A percentile compares a stretch with the other conserved stretches of the same genome.
Evolutionary conservation across 1,140 invertebrate species (phyloP).

Genomic region (Dendroctonus ponderosae): DNA sequence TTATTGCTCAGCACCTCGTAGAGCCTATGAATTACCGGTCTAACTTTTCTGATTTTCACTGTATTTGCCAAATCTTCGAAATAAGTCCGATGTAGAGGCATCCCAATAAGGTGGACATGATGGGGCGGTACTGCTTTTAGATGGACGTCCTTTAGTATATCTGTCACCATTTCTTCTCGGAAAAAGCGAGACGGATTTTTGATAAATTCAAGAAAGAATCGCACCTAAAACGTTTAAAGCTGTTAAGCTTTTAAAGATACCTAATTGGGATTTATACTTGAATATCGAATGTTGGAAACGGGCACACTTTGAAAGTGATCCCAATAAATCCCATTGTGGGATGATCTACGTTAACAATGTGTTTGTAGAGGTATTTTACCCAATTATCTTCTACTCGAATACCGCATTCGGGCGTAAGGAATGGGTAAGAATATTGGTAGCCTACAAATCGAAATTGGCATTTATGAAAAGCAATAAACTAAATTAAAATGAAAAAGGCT

Average conservation of each 20-base stretch:
- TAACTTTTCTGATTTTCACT: conserved; percentile 28
- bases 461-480: not conserved
- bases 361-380: conserved; percentile 71
- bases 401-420: conserved; percentile 61
- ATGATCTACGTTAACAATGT: conserved; percentile 69
- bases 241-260: not conserved
- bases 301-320: conserved; percentile 58
- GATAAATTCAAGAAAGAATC: conserved; percentile 28
- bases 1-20: conserved; percentile 24
- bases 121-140: conserved; percentile 4
- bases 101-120: conserved; percentile 36
- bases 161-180: conserved; percentile 31
- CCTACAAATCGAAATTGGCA: conserved; percentile 56
- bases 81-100: conserved; percentile 30
- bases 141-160: conserved; percentile 45
- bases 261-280: conserved; percentile 54
- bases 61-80: conserved; percentile 35
- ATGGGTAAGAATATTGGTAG: conserved; percentile 67
- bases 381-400: conserved; percentile 60
- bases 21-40: conserved; percentile 33
- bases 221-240: conserved; percentile 6
- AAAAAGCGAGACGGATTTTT: conserved; percentile 42
- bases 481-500: not conserved
- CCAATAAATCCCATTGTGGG: conserved; percentile 74
- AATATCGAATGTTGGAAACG: conserved; percentile 66